phyloP scores from a whole-genome alignment of 2,113 vertebrate species.

The Eulemur macaco region DNA sequence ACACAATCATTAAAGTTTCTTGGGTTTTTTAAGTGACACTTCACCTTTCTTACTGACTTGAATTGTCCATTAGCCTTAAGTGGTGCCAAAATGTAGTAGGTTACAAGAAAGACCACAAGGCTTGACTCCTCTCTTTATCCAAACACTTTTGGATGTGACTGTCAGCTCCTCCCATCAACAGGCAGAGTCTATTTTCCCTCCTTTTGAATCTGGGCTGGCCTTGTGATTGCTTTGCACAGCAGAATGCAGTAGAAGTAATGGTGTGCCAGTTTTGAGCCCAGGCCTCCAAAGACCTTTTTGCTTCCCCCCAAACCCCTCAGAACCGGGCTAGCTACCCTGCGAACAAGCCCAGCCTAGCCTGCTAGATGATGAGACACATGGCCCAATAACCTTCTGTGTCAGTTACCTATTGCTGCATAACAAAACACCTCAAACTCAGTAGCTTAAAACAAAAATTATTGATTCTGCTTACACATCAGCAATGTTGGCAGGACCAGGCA shows the following conservation, averaged over 20 bases:
- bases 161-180: not conserved
- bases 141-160: not conserved
- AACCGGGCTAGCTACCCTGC: not conserved
- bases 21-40: not conserved
- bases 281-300: not conserved
- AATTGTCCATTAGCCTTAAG: not conserved
- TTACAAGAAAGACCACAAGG: not conserved
- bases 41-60: not conserved
- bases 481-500: not conserved
- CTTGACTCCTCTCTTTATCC: not conserved
- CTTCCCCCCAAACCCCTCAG: too few relatives aligned
- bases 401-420: not conserved
- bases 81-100: not conserved
- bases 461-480: constrained; percentile 3
- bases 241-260: not conserved
- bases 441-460: constrained; percentile 1
- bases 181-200: not conserved
- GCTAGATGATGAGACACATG: not conserved
- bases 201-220: not conserved
- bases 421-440: not conserved
- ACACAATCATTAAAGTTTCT: not conserved
- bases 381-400: not conserved
- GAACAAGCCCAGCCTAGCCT: not conserved
- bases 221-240: not conserved
- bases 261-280: not conserved